Evolutionary conservation across 2,888 invertebrate species (phyloP), one percentile per base, ranked within the genome.

Genomic region (Ephialtes manifestator): DNA sequence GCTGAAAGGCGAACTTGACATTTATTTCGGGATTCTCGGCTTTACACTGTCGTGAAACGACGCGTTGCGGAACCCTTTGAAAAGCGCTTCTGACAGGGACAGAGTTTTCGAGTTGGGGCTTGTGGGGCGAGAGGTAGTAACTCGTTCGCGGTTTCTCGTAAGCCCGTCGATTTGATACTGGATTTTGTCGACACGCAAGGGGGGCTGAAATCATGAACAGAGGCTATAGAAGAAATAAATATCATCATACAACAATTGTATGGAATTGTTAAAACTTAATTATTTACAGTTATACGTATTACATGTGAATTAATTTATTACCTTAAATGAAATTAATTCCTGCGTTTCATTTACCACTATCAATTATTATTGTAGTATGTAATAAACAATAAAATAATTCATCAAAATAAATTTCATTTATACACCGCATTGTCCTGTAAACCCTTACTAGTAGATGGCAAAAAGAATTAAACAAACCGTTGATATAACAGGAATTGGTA

Each of bases 1-100:
- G 91, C 89, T 90, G 91, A 92, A 90, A 90, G 90, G 87, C 91
- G 91, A 93, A 93, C 91, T 93, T 93, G 93, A 94, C 94, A 93
- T 94, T 94, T 93, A 92, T 93, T 92, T 91, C 90, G 90, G 92
- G 92, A 94, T 94, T 94, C 93, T 92, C 94, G 93, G 93, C 92
- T 94, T 94, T 93, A 89, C 94, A 93, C 88, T 81, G 84, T 86
- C 83, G 79, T 70, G 63, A 28, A 67, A 68, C 65, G 76, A 31
- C 18, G 60, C 31, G 67, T 51, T 31, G 10, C 24, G 43, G 67
- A 85, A 85, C 79, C 85, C 83, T 83, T 85, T 85, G 76, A 72
- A 55, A 72, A 80, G 46, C 67, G 74, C 68, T 67, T 31, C 43
- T 39, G 63, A 51, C 67, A 67, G 71, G 72, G 68, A 74, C 72